These are phyloP conservation scores for Axinella damicornis DNA, from an alignment of 37 sponge, comb jelly and placozoan genomes.

Conservation along the genomic window DNA sequence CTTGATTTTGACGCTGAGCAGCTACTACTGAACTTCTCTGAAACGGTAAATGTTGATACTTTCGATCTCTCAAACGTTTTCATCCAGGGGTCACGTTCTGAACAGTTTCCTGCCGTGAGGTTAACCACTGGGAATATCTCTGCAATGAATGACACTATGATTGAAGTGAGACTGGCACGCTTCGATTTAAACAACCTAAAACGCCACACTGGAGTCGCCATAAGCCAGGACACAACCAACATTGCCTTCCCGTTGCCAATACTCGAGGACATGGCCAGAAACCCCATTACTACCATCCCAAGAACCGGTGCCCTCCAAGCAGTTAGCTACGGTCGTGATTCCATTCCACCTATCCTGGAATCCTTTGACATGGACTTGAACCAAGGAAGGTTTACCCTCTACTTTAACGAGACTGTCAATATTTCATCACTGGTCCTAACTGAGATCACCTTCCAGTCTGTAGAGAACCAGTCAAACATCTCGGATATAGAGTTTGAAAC, in stretches of 20 bases:
- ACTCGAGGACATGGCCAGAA: conserved; percentile 78
- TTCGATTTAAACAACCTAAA: conserved; percentile 84
- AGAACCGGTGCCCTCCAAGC: conserved; percentile 29
- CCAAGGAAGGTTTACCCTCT: conserved; percentile 64
- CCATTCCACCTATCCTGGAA: conserved; percentile 64
- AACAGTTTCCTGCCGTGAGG: neutral
- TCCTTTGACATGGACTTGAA: conserved; percentile 78
- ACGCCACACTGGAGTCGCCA: conserved; percentile 51
- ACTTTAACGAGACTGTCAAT: conserved; percentile 84
- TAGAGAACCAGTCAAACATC: conserved; percentile 13
- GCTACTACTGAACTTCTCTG: conserved; percentile 64
- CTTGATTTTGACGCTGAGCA: conserved; percentile 57
- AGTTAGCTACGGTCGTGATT: conserved; percentile 48
- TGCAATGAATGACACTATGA: conserved; percentile 50
- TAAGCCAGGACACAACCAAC: conserved; percentile 21
- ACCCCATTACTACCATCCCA: conserved; percentile 42
- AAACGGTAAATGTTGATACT: conserved; percentile 74
- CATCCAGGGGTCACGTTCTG: conserved; percentile 41
- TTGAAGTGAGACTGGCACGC: conserved; percentile 45
- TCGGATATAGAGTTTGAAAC: conserved; percentile 11
- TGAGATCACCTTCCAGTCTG: conserved; percentile 72
- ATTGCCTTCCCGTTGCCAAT: conserved; percentile 51
- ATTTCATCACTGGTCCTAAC: conserved; percentile 33
- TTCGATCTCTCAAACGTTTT: conserved; percentile 62
- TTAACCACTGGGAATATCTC: conserved; percentile 44